Evolutionary conservation across 2,113 vertebrate genomes (phyloP).

Genomic region (Archocentrus centrarchus): DNA sequence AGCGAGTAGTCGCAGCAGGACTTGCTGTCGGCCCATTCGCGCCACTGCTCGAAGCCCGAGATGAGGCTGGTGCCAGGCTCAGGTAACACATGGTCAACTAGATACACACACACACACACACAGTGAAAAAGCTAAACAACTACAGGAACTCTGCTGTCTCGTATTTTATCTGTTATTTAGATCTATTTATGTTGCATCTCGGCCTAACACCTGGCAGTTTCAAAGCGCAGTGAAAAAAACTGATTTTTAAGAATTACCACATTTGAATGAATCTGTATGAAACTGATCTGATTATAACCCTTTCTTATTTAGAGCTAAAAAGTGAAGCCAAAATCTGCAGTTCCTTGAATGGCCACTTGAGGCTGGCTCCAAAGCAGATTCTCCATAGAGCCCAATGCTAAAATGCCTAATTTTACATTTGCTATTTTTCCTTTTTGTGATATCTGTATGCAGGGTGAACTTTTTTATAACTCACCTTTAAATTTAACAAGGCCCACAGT

Average conservation of each 20-base stretch:
- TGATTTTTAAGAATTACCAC: neutral
- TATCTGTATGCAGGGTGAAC: neutral
- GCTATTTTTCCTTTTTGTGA: neutral
- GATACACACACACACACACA: slow-evolving; percentile 12
- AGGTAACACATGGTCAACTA: slow-evolving; percentile 94
- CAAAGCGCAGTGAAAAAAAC: neutral
- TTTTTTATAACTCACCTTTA: neutral
- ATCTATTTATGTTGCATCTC: neutral
- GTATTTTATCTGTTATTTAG: neutral
- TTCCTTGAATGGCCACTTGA: neutral
- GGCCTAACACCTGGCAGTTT: neutral
- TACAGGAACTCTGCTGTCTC: neutral
- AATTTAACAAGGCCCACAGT: neutral
- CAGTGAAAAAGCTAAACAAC: neutral
- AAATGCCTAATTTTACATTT: neutral
- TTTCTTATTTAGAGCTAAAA: neutral
- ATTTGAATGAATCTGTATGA: neutral
- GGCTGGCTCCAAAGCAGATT: neutral
- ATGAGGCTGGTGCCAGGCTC: slow-evolving; percentile 92
- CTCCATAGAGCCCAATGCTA: neutral
- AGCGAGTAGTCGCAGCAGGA: slow-evolving; percentile 98
- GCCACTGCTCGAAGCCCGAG: slow-evolving; percentile 94
- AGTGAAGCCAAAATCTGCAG: neutral
- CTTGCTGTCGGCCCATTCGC: slow-evolving; percentile 95
- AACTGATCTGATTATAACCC: neutral